Evolutionary conservation across 2,113 vertebrate genomes (phyloP).

Genomic region (Eptesicus fuscus): DNA sequence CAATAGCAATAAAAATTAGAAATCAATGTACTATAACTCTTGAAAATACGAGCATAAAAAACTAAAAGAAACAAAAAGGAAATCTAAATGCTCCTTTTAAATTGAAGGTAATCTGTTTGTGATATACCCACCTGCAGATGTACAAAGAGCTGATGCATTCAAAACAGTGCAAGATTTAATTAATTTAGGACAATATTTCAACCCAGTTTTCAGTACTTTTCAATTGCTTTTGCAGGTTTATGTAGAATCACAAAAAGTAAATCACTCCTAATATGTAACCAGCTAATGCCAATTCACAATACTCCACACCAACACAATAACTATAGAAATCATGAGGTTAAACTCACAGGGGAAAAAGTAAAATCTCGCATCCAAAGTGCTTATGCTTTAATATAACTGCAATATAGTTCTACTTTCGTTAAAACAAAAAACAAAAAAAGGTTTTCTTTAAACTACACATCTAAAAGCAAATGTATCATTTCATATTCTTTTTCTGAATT

Average conservation of each 20-base stretch:
- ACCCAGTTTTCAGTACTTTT: slow-evolving; percentile 53
- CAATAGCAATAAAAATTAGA: slow-evolving; percentile 66
- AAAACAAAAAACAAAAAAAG: slow-evolving; percentile 12
- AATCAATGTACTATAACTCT: slow-evolving; percentile 59
- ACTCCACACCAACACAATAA: slow-evolving; percentile 61
- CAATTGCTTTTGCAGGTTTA: slow-evolving; percentile 62
- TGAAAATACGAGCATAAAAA: slow-evolving; percentile 66
- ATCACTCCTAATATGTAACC: slow-evolving; percentile 60
- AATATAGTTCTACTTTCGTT: slow-evolving; percentile 36
- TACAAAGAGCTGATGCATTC: slow-evolving; percentile 59
- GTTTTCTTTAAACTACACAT: slow-evolving; percentile 40
- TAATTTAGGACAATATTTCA: slow-evolving; percentile 67
- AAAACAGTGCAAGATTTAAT: slow-evolving; percentile 48
- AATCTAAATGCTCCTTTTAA: slow-evolving; percentile 58
- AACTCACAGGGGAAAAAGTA: slow-evolving; percentile 9
- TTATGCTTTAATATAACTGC: slow-evolving; percentile 33
- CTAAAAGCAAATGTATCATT: slow-evolving; percentile 67
- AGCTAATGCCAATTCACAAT: slow-evolving; percentile 55
- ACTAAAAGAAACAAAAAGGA: slow-evolving; percentile 49
- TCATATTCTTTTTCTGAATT: slow-evolving; percentile 65
- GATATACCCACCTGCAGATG: slow-evolving; percentile 43
- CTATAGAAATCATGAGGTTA: slow-evolving; percentile 54
- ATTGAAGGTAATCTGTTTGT: slow-evolving; percentile 47
- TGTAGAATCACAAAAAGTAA: slow-evolving; percentile 69
- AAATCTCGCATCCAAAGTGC: slow-evolving; percentile 51